Evolutionary conservation across 2,113 vertebrate species (phyloP), one percentile per base, ranked within the genome.

Genomic region (Anas platyrhynchos): DNA sequence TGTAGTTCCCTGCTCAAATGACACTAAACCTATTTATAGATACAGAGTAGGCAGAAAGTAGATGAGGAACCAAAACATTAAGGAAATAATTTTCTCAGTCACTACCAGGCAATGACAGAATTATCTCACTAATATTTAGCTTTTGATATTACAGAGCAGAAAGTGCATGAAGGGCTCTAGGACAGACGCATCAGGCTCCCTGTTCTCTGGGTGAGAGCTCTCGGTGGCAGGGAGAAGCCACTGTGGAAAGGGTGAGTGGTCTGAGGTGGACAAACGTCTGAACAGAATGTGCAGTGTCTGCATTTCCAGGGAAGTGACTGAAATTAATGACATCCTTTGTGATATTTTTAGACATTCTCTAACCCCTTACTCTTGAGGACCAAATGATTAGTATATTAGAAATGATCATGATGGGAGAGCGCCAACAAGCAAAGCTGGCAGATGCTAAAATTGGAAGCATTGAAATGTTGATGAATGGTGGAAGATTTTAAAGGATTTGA

Each of bases 61-160:
- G 82, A 93, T 22, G 84, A 83, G 63, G 83, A 93, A 94, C 41
- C 71, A 96, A 96, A 97, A 93, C 68, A 92, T 87, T 89, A 95
- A 95, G 89, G 93, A 97, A 97, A 94, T 93, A 59, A 92, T 91
- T 95, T 95, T 92, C 93, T 82, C 85, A 75, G 93, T 84, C 94
- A 96, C 94, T 54, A 77, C 72, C 69, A 80, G 91, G 89, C 94
- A 95, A 94, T 91, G 96, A 95, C 96, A 96, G 91, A 62, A 89
- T 96, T 95, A 97, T 96, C 96, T 94, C 80, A 46, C 36, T n/a
- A 93, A 83, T 93, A 90, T 96, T 96, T 96, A 95, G 87, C 72
- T 92, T 95, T 77, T 86, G 96, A 94, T 91, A 94, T 23, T 58
- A 48, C 36, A 88, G 75, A 96, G 78, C 89, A 89, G 79, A 72